A percentile compares a stretch with the other conserved stretches of the same genome.
phyloP scores from a whole-genome alignment of 2,888 invertebrate species.

The Pachymerium ferrugineum region DNA sequence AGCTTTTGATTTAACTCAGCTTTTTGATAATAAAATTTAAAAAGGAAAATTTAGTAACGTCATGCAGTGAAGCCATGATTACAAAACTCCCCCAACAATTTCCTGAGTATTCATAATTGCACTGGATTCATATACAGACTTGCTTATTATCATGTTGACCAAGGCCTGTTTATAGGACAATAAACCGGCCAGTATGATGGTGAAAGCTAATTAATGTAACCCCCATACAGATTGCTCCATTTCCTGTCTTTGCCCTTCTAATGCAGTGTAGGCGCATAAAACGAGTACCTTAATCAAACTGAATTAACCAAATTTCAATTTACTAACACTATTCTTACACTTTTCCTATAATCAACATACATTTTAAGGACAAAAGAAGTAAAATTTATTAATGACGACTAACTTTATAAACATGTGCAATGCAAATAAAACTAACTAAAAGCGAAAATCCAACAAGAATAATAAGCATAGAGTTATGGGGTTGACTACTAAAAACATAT shows the following conservation, averaged over 20 bases:
- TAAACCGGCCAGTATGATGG: constrained; percentile 10
- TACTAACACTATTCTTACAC: background rate
- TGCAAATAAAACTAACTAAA: too few species aligned
- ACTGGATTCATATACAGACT: constrained; percentile 10
- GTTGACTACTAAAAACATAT: too few species aligned
- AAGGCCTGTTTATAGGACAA: constrained; percentile 27
- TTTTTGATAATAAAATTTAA: background rate
- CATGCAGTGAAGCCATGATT: background rate
- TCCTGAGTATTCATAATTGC: constrained; percentile 17
- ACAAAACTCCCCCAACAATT: too few species aligned
- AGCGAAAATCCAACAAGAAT: too few species aligned
- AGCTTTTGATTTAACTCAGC: too few species aligned
- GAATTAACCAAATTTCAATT: constrained; percentile 4
- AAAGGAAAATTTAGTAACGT: background rate
- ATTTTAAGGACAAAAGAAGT: too few species aligned
- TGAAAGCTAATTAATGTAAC: constrained; percentile 23
- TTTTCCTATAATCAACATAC: background rate
- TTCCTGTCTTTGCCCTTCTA: constrained; percentile 19
- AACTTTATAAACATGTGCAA: too few species aligned
- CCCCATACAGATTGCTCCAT: constrained; percentile 25
- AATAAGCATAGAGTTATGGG: too few species aligned
- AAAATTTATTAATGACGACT: too few species aligned
- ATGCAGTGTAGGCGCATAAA: background rate
- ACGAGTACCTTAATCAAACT: background rate
- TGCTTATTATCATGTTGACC: constrained; percentile 9